Evolutionary conservation across 2,888 invertebrate genomes (phyloP).

Genomic region (Calephelis perditalis): DNA sequence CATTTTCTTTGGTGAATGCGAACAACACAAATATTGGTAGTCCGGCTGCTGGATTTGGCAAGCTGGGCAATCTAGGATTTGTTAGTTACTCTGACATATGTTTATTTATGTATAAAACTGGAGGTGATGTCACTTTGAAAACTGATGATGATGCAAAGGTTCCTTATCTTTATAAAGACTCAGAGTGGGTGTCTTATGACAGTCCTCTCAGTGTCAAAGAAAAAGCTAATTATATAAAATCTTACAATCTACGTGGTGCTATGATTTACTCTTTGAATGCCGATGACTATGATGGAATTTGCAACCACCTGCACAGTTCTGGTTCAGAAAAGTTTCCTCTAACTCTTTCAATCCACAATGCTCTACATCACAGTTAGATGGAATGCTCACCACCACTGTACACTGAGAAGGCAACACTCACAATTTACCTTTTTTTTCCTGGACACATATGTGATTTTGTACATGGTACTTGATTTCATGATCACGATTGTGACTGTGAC

Average conservation of each 20-base stretch:
- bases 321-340: conserved; percentile 37
- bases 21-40: conserved; percentile 82
- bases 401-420: not conserved
- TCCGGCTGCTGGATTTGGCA: conserved; percentile 84
- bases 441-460: conserved; percentile 70
- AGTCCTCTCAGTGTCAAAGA: conserved; percentile 82
- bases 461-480: conserved; percentile 69
- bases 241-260: conserved; percentile 84
- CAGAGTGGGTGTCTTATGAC: conserved; percentile 92
- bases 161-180: conserved; percentile 83
- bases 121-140: conserved; percentile 59
- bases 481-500: conserved; percentile 26
- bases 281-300: conserved; percentile 84
- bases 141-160: conserved; percentile 85
- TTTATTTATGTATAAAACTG: conserved; percentile 75
- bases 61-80: conserved; percentile 84
- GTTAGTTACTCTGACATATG: conserved; percentile 85
- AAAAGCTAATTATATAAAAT: conserved; percentile 83
- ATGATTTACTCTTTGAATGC: conserved; percentile 91
- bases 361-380: conserved; percentile 28
- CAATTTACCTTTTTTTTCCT: conserved; percentile 59
- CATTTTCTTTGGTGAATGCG: conserved; percentile 83
- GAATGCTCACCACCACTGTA: not conserved
- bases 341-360: conserved; percentile 40
- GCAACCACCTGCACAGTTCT: conserved; percentile 42